Evolutionary conservation across 2,113 vertebrate genomes (phyloP).

Genomic region (Chionis minor): DNA sequence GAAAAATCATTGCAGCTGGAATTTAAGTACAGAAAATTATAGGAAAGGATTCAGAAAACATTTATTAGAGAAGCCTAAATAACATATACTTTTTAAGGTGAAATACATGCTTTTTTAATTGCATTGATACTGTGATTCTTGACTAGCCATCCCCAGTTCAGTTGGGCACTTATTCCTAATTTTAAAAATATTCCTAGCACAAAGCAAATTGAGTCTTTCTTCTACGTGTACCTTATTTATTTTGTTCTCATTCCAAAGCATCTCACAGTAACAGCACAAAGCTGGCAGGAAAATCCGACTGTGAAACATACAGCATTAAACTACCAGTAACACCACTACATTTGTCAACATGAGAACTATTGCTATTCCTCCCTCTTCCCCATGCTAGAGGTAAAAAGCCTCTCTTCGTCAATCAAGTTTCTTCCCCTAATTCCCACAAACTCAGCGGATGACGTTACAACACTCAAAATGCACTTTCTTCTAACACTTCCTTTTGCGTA

Average conservation of each 20-base stretch:
- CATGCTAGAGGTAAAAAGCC: background rate
- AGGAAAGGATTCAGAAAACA: background rate
- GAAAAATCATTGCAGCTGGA: constrained; percentile 29
- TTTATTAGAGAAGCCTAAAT: background rate
- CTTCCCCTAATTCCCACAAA: background rate
- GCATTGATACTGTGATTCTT: background rate
- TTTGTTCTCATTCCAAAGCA: background rate
- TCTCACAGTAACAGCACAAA: background rate
- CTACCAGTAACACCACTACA: background rate
- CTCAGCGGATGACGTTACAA: fast-evolving
- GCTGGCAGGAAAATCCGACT: background rate
- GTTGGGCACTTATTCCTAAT: background rate
- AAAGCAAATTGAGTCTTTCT: background rate
- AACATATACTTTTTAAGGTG: background rate
- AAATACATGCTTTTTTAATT: background rate
- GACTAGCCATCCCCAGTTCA: background rate
- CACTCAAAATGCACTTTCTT: background rate
- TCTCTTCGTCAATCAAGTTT: background rate
- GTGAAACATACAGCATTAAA: background rate
- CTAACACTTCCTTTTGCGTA: background rate
- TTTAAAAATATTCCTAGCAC: background rate
- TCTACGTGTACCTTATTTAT: background rate
- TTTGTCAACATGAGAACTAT: background rate
- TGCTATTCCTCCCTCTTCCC: background rate
- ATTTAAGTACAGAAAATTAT: background rate